Conservation (phyloP, 1,140 invertebrate species). For the Drosophila obscura region DNA sequence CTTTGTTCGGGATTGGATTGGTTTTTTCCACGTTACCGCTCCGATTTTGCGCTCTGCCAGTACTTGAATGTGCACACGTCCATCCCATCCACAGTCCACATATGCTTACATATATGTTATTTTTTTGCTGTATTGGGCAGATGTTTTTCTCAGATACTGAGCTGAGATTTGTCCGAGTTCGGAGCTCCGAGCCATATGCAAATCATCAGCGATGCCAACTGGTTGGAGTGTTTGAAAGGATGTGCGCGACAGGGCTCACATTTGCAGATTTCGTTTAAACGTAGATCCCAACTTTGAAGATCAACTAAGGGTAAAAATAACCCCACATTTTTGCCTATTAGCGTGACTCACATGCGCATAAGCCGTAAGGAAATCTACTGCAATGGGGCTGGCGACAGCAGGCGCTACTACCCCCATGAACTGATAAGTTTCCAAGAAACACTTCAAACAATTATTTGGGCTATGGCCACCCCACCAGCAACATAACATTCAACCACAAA, state of each 20-base stretch:
- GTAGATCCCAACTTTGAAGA: too few species aligned
- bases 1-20: constrained; percentile 75
- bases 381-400: constrained; percentile 6
- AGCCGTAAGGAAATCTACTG: constrained; percentile 1
- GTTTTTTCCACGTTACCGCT: constrained; percentile 60
- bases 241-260: neutral
- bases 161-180: constrained; percentile 24
- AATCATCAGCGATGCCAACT: constrained; percentile 6
- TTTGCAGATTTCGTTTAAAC: too few species aligned
- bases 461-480: too few species aligned
- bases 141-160: constrained; percentile 32
- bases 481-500: too few species aligned
- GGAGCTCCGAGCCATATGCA: constrained; percentile 4
- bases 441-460: neutral
- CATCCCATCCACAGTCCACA: constrained; percentile 22
- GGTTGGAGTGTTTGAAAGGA: neutral
- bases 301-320: neutral
- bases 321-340: neutral
- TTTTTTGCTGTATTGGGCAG: constrained; percentile 26
- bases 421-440: constrained; percentile 16
- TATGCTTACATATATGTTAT: constrained; percentile 24
- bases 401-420: neutral
- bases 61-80: constrained; percentile 5
- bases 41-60: neutral
- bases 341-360: constrained; percentile 2